Conservation (phyloP, 1,140 invertebrate genomes). For the Rhyzopertha dominica region DNA sequence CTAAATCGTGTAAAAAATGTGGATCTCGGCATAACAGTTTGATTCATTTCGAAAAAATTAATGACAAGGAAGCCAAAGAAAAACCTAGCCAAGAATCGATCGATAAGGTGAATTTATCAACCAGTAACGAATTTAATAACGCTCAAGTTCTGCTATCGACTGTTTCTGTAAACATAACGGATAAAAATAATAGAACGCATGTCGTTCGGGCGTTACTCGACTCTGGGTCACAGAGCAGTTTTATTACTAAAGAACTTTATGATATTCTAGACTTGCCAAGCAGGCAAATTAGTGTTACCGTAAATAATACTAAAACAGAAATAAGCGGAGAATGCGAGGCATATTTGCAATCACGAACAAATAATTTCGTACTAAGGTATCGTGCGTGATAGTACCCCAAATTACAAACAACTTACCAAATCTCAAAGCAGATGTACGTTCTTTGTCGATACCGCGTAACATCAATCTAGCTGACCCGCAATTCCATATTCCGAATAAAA, state of each 20-base stretch:
- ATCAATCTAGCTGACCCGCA: conserved; percentile 3
- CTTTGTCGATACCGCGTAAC: background rate
- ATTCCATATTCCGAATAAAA: background rate
- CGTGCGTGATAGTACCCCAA: conserved; percentile 6
- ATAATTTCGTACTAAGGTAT: background rate
- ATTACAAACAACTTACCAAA: conserved; percentile 8
- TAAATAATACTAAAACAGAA: background rate
- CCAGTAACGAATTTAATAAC: background rate
- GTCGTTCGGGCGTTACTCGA: conserved; percentile 6
- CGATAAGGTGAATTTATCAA: background rate
- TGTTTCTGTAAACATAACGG: background rate
- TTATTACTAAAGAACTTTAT: conserved; percentile 4
- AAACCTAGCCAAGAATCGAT: background rate
- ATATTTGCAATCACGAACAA: conserved; percentile 4
- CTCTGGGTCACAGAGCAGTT: conserved; percentile 13
- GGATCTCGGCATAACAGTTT: background rate
- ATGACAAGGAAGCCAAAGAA: background rate
- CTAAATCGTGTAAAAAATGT: conserved; percentile 1
- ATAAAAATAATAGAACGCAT: background rate
- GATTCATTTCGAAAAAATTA: background rate
- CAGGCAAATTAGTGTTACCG: background rate
- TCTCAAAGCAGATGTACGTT: background rate
- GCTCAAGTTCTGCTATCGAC: conserved; percentile 5
- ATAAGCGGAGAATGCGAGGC: background rate
- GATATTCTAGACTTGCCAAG: background rate